A percentile compares a stretch with the other conserved stretches of the same genome.
phyloP scores from a whole-genome alignment of 2,797 vertebrate species.

The Echeneis naucrates region DNA sequence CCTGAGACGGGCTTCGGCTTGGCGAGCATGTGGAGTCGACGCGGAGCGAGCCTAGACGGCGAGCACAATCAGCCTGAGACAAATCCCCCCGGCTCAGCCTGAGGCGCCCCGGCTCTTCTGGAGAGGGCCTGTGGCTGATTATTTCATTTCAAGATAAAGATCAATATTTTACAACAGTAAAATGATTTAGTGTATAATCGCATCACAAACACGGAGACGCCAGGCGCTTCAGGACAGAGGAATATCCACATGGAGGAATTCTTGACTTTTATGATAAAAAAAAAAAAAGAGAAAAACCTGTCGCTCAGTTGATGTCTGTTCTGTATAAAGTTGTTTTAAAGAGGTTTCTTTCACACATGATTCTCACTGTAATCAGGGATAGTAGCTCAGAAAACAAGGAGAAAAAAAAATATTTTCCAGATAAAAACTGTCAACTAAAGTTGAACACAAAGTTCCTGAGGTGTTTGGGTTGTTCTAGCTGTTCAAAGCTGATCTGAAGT shows the following conservation, averaged over 20 bases:
- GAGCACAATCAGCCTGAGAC: conserved; percentile 64
- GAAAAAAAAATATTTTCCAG: too few species aligned
- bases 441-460: too few species aligned
- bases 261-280: conserved; percentile 8
- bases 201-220: conserved; percentile 51
- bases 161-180: conserved; percentile 69
- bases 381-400: too few species aligned
- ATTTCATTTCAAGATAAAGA: conserved; percentile 74
- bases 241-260: background rate
- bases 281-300: background rate
- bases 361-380: too few species aligned
- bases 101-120: conserved; percentile 57
- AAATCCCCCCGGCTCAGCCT: conserved; percentile 70
- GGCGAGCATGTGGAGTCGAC: conserved; percentile 59
- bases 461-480: too few species aligned
- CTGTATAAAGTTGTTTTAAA: background rate
- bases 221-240: background rate
- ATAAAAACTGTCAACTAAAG: too few species aligned
- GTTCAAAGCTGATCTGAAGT: too few species aligned
- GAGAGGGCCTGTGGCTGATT: conserved; percentile 66
- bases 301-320: background rate
- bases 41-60: conserved; percentile 36
- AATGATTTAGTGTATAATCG: conserved; percentile 52
- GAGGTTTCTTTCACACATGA: background rate
- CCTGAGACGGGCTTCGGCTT: conserved; percentile 62